Base-by-base conservation (phyloP, 2,888 invertebrate genomes). In the Dryococelus australis region DNA sequence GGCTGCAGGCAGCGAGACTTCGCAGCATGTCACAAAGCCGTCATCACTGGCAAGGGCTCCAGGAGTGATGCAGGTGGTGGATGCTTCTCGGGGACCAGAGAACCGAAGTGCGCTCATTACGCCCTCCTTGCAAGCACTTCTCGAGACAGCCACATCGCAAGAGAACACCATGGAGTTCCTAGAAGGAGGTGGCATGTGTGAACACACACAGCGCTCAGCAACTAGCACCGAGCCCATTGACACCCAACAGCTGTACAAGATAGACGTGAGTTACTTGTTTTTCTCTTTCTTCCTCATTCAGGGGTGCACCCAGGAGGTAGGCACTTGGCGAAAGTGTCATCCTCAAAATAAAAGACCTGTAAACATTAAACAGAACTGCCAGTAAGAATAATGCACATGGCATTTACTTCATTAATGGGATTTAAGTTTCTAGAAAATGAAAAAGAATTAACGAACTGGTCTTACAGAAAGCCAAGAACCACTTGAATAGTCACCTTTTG, bases 91-190 rank as follows among this genome's bases (percentile, higher is more conserved):
- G 24, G 20, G n/a, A 1, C 65, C 65, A 16, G 65, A 65, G 65
- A 65, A n/a, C 65, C n/a, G 12, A 9, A 65, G 24, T n/a, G 65
- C 65, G n/a, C 65, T 65, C 65, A 65, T 65, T 24, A 83, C 83
- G 24, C 43, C 83, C 27, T 83, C 83, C 24, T 24, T 83, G 28
- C 83, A 83, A 24, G 83, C 83, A 83, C 83, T 83, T 8, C 83
- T 83, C 5, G 20, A 83, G 43, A 13, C 80, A 80, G 35, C 9
- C 13, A n/a, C 28, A 12, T 27, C 83, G 16, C 35, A 27, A 10
- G 35, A 28, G 20, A 28, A 83, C 83, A 83, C 83, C 8, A 83
- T 83, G 83, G 83, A 83, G 83, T 83, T 83, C 43, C 83, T 83
- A 27, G 83, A 83, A 28, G 83, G 35, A 20, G 43, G 83, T 35